Evolutionary conservation across 1,140 invertebrate genomes (phyloP).

Genomic region (Cyrtorhinus lividipennis): DNA sequence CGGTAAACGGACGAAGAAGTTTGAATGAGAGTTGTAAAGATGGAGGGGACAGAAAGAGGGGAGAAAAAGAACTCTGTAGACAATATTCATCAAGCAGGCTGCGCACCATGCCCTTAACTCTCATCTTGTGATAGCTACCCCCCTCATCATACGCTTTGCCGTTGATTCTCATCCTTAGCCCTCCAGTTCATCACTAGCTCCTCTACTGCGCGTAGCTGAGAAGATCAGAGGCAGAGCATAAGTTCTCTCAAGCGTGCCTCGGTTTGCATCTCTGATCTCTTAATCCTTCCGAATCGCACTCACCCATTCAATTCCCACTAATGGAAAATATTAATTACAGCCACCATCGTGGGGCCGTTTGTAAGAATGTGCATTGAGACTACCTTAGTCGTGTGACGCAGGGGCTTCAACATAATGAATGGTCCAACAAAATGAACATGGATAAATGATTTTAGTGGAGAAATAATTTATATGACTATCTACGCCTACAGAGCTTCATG

Average conservation of each 20-base stretch:
- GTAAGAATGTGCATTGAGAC: too few species aligned
- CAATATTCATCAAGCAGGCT: neutral
- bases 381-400: too few species aligned
- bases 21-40: too few species aligned
- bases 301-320: neutral
- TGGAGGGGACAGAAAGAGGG: neutral
- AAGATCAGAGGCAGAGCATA: neutral
- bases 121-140: neutral
- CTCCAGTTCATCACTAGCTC: neutral
- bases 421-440: too few species aligned
- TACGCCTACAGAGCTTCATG: too few species aligned
- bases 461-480: too few species aligned
- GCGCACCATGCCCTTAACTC: neutral
- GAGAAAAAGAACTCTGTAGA: neutral
- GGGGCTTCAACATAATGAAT: too few species aligned
- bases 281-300: neutral
- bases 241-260: neutral
- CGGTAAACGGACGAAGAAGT: too few species aligned
- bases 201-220: neutral
- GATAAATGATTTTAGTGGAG: too few species aligned
- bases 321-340: constrained; percentile 3
- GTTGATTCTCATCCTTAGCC: neutral
- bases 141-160: neutral
- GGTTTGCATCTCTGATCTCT: neutral
- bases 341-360: too few species aligned